phyloP scores from a whole-genome alignment of 2,113 vertebrate genomes.

The Brevimyrus niger region DNA sequence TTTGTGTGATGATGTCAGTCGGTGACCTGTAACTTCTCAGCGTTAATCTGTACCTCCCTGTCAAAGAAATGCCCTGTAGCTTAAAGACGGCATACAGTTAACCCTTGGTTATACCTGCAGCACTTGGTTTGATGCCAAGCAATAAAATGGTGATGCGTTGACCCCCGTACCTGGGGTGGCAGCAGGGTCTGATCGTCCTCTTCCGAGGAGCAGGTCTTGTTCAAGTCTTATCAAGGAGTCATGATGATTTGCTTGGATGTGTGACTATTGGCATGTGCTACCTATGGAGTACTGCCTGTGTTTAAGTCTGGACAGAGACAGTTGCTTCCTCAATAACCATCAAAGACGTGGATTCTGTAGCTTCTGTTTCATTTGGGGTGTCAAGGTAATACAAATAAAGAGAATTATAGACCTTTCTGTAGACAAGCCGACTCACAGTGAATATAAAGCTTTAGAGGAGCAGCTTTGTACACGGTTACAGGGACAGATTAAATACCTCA shows the following conservation, averaged over 20 bases:
- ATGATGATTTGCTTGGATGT: neutral
- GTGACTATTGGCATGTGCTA: neutral
- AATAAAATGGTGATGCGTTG: neutral
- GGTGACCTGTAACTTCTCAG: neutral
- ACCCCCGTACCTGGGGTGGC: neutral
- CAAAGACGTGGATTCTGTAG: neutral
- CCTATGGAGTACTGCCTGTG: neutral
- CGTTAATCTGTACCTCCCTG: neutral
- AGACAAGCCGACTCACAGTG: neutral
- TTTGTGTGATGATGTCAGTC: neutral
- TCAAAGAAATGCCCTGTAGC: neutral
- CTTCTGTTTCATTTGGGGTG: neutral
- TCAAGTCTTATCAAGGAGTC: neutral
- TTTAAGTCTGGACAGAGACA: neutral
- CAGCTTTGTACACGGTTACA: neutral
- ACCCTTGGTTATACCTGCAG: neutral
- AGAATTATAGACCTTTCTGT: neutral
- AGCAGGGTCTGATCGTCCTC: neutral
- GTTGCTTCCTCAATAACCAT: neutral
- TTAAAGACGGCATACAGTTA: neutral
- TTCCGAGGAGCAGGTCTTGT: neutral
- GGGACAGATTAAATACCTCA: neutral
- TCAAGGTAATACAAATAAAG: neutral
- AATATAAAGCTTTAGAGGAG: neutral
- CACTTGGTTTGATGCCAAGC: neutral